Evolutionary conservation across 2,113 vertebrate genomes (phyloP).

Genomic region (Trogon surrucura): DNA sequence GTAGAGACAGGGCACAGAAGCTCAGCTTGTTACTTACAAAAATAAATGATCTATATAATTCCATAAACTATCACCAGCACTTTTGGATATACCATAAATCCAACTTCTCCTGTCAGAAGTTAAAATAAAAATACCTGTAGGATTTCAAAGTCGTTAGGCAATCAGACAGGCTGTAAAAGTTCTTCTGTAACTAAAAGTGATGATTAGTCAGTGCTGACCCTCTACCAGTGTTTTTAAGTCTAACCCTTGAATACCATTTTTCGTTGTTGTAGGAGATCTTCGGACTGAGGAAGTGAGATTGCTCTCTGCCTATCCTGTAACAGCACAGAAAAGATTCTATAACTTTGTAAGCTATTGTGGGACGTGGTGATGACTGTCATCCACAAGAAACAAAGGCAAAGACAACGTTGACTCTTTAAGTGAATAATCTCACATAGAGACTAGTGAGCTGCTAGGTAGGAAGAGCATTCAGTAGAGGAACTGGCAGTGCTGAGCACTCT

Average conservation of each 20-base stretch:
- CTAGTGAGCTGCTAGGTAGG: not conserved
- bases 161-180: not conserved
- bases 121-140: not conserved
- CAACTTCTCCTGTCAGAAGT: not conserved
- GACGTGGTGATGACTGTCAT: not conserved
- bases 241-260: not conserved
- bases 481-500: not conserved
- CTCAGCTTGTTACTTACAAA: not conserved
- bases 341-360: not conserved
- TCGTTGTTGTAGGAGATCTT: not conserved
- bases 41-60: not conserved
- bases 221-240: not conserved
- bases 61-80: not conserved
- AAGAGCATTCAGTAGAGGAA: not conserved
- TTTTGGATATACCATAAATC: not conserved
- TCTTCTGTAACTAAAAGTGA: not conserved
- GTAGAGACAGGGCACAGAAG: not conserved
- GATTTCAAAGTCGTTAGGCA: not conserved
- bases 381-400: not conserved
- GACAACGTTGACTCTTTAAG: not conserved
- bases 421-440: not conserved
- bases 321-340: not conserved
- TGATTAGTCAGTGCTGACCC: not conserved
- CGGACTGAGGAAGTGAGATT: not conserved
- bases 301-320: not conserved